phyloP scores from a whole-genome alignment of 1,140 invertebrate genomes.

The Sinonovacula constricta region DNA sequence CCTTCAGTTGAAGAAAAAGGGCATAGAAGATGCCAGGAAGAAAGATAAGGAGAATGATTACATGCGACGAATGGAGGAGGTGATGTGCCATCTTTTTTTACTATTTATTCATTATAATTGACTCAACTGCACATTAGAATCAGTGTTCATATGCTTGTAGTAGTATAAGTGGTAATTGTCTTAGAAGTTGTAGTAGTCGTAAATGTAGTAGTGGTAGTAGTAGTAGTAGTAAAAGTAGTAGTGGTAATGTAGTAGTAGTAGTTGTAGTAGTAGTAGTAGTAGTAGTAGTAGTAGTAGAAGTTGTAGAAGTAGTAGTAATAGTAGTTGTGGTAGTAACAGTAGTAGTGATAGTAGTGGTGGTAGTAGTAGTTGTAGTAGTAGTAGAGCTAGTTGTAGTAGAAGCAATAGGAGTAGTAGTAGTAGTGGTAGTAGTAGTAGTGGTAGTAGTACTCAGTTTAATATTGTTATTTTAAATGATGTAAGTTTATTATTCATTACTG shows the following conservation, averaged over 20 bases:
- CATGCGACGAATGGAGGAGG: constrained; percentile 92
- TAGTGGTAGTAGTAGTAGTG: no score
- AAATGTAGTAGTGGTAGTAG: neutral
- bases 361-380: no score
- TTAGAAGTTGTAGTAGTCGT: neutral
- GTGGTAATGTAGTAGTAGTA: neutral
- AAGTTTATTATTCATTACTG: no score
- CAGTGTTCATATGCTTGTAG: neutral
- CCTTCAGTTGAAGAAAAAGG: constrained; percentile 84
- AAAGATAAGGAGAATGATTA: constrained; percentile 88
- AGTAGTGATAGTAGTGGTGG: no score
- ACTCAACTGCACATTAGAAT: neutral
- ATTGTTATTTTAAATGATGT: no score
- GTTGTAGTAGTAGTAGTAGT: neutral
- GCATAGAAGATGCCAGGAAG: constrained; percentile 87
- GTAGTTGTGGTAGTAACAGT: no score
- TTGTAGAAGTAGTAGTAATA: no score
- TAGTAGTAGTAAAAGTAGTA: neutral
- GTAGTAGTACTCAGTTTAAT: no score
- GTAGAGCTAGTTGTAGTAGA: no score
- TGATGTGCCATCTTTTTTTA: constrained; percentile 63
- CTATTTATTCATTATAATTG: neutral
- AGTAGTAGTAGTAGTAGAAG: no score
- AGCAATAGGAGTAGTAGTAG: no score
- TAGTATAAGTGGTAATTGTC: neutral